Percentiles rank a stretch among this genome's conserved stretches.
Conservation (phyloP, 2,113 vertebrate species). For the Clarias gariepinus region DNA sequence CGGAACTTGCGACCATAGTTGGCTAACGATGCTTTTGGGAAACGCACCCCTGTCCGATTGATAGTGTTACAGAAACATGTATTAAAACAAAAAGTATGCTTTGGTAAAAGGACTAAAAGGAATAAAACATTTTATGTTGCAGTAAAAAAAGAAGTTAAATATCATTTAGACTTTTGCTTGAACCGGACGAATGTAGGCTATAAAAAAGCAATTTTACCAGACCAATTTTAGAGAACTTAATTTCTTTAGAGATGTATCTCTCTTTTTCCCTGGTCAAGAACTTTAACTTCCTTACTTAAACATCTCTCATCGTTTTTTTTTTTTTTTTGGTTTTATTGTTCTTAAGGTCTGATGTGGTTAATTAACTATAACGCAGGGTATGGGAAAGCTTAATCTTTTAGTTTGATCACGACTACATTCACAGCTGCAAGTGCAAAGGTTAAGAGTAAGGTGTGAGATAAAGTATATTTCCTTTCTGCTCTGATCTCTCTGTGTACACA, state of each 20-base stretch:
- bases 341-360: neutral
- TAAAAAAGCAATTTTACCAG: no score
- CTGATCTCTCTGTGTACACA: neutral
- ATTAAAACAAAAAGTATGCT: no score
- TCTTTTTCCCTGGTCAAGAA: neutral
- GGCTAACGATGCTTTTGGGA: no score
- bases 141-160: no score
- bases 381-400: neutral
- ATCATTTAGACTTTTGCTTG: no score
- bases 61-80: no score
- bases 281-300: slow-evolving; percentile 6
- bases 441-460: neutral
- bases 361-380: neutral
- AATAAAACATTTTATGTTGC: no score
- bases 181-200: no score
- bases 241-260: neutral
- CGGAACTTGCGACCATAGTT: no score
- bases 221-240: no score
- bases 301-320: neutral
- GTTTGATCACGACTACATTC: neutral
- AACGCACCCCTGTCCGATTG: no score
- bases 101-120: no score
- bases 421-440: neutral
- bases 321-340: neutral
- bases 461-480: neutral